Evolutionary conservation across 1,140 invertebrate genomes (phyloP).

Genomic region (Drosophila melanogaster): Release_6_plus_ISO1_MT NC_004354.4:19300001-19300500

Average conservation of each 20-base stretch:
- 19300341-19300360: not conserved
- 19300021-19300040: not conserved
- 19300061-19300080: constrained; percentile 16
- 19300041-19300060: constrained; percentile 4
- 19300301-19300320: not conserved
- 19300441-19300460: too few relatives aligned
- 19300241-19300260: constrained; percentile 17
- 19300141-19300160: not conserved
- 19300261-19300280: constrained; percentile 2
- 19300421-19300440: too few relatives aligned
- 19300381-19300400: too few relatives aligned
- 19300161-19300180: constrained; percentile 2
- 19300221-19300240: constrained; percentile 7
- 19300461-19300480: too few relatives aligned
- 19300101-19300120: constrained; percentile 17
- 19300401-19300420: too few relatives aligned
- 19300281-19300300: constrained; percentile 17
- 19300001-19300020: constrained; percentile 12
- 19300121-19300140: constrained; percentile 24
- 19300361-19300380: constrained; percentile 12
- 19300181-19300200: constrained; percentile 12
- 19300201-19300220: constrained; percentile 2
- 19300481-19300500: too few relatives aligned
- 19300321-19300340: not conserved
- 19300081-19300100: not conserved